phyloP scores from a whole-genome alignment of 1,140 invertebrate species.

The Zaprionus africanus region DNA sequence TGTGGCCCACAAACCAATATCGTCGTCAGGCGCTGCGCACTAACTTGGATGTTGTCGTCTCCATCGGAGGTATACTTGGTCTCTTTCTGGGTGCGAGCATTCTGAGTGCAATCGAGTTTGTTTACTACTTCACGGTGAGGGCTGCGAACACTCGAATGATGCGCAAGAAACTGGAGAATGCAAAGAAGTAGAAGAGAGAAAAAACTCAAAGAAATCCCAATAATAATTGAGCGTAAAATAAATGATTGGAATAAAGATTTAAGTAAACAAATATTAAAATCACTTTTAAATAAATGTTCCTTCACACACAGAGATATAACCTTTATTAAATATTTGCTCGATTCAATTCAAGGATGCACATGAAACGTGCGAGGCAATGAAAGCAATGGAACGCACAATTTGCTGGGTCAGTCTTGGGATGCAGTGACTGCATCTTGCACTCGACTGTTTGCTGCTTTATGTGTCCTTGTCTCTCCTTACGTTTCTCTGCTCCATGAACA shows the following conservation, averaged over 20 bases:
- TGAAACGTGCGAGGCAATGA: slow-evolving; percentile 47
- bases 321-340: slow-evolving; percentile 69
- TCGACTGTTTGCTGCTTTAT: not conserved
- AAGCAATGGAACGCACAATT: slow-evolving; percentile 69
- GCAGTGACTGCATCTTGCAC: slow-evolving; percentile 44
- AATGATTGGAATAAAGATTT: not conserved
- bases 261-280: not conserved
- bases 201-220: not conserved
- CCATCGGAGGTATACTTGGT: slow-evolving; percentile 85
- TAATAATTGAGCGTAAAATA: not conserved
- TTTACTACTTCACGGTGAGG: slow-evolving; percentile 84
- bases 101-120: slow-evolving; percentile 85
- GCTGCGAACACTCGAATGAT: slow-evolving; percentile 40
- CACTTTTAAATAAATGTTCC: not conserved
- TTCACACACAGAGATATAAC: not conserved
- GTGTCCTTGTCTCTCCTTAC: not conserved
- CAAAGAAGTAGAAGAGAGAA: not conserved
- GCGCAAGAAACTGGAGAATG: not conserved
- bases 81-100: slow-evolving; percentile 86
- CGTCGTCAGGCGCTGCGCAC: slow-evolving; percentile 85
- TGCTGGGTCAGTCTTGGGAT: slow-evolving; percentile 59
- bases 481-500: not conserved
- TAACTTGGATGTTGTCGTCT: slow-evolving; percentile 79
- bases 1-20: slow-evolving; percentile 78
- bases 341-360: slow-evolving; percentile 14